phyloP scores from a whole-genome alignment of 92 coral and sea anemone genomes.

The Siderastrea siderea region DNA sequence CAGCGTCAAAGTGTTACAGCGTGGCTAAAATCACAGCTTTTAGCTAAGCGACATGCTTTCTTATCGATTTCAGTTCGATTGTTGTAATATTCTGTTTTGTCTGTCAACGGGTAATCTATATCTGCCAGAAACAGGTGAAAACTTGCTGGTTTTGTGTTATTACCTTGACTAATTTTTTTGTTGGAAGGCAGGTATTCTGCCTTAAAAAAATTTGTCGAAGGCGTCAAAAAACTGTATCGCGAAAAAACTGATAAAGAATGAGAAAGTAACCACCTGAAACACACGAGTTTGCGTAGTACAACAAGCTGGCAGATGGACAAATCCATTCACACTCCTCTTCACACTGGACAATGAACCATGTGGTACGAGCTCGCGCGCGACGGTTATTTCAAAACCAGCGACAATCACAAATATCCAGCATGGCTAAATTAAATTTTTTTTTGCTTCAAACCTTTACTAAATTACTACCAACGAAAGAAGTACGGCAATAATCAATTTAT shows the following conservation, averaged over 20 bases:
- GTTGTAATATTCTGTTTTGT: neutral
- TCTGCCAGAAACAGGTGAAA: conserved; percentile 5
- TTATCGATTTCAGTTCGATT: neutral
- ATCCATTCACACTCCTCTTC: conserved; percentile 1
- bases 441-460: neutral
- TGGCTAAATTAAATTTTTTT: neutral
- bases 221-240: neutral
- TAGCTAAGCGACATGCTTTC: neutral
- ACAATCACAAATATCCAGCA: neutral
- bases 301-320: conserved; percentile 36
- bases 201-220: conserved; percentile 6
- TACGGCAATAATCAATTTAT: neutral
- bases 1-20: conserved; percentile 5
- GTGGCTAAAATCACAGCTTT: conserved; percentile 13
- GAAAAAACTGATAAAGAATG: neutral
- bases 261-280: conserved; percentile 40
- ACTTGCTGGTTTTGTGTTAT: neutral
- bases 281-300: conserved; percentile 25
- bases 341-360: conserved; percentile 43
- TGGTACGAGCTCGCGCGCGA: conserved; percentile 41
- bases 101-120: neutral
- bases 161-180: neutral
- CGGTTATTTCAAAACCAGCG: conserved; percentile 7
- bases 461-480: neutral
- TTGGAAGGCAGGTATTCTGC: conserved; percentile 11